Percentiles rank a stretch among this genome's conserved stretches.
These are phyloP conservation scores for Guaruba guarouba DNA, from an alignment of 2,113 vertebrate species.

Conservation along the genomic window DNA sequence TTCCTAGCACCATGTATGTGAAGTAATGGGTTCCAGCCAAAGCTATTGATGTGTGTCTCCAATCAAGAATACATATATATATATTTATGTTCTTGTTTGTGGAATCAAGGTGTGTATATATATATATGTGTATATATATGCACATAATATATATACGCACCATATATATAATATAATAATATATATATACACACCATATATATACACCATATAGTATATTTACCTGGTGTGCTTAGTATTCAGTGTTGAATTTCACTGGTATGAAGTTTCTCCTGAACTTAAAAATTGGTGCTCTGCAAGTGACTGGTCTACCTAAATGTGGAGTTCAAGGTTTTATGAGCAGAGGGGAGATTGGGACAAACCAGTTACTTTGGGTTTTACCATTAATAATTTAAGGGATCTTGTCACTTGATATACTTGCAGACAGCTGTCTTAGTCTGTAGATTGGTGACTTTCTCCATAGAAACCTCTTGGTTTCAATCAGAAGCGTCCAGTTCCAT, in stretches of 20 bases:
- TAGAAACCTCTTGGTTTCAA: constrained; percentile 20
- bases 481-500: constrained; percentile 4
- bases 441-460: background rate
- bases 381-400: background rate
- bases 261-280: background rate
- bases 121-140: too few relatives aligned
- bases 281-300: background rate
- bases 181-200: background rate
- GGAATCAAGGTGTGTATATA: background rate
- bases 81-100: background rate
- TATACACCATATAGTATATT: background rate
- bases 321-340: background rate
- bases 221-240: background rate
- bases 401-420: background rate
- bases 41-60: background rate
- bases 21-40: background rate
- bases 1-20: background rate
- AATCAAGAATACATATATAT: background rate
- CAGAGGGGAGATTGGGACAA: background rate
- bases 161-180: background rate
- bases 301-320: background rate
- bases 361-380: background rate
- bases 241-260: background rate
- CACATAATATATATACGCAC: too few relatives aligned
- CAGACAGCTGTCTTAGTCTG: background rate